Conservation (phyloP, 2,113 vertebrate genomes). For the Clupea harengus region DNA sequence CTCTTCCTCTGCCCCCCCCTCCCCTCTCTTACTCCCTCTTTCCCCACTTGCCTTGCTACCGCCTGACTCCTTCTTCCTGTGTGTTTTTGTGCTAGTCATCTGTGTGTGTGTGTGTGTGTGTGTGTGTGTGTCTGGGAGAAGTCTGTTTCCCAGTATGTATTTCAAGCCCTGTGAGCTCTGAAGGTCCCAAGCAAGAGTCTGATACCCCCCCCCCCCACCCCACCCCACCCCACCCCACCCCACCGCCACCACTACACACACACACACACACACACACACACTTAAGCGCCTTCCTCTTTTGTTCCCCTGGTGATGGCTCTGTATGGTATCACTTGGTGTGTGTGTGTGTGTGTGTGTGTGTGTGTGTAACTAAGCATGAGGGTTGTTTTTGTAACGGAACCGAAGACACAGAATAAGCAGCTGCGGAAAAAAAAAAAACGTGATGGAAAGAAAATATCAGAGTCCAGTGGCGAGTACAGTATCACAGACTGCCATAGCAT, state of each 20-base stretch:
- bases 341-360: slow-evolving; percentile 18
- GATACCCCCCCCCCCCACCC: background rate
- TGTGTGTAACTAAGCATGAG: background rate
- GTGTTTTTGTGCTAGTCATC: slow-evolving; percentile 11
- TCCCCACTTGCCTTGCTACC: no score
- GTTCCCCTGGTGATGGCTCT: background rate
- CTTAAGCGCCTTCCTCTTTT: background rate
- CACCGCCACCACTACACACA: background rate
- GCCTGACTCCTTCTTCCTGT: slow-evolving; percentile 41
- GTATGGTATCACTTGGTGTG: slow-evolving; percentile 20
- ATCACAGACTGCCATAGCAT: background rate
- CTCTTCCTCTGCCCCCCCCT: background rate
- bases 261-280: background rate
- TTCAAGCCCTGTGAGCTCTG: slow-evolving; percentile 1
- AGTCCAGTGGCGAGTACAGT: background rate
- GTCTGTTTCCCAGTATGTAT: background rate
- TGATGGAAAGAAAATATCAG: slow-evolving; percentile 3
- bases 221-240: background rate
- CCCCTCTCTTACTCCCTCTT: background rate
- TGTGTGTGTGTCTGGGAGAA: slow-evolving; percentile 8
- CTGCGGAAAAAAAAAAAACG: background rate
- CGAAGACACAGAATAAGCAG: background rate
- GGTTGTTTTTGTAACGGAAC: slow-evolving; percentile 8
- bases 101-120: background rate
- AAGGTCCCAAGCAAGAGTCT: background rate